These are phyloP conservation scores for Nephrotoma flavescens DNA, from an alignment of 2,888 invertebrate genomes.

Conservation along the genomic window DNA sequence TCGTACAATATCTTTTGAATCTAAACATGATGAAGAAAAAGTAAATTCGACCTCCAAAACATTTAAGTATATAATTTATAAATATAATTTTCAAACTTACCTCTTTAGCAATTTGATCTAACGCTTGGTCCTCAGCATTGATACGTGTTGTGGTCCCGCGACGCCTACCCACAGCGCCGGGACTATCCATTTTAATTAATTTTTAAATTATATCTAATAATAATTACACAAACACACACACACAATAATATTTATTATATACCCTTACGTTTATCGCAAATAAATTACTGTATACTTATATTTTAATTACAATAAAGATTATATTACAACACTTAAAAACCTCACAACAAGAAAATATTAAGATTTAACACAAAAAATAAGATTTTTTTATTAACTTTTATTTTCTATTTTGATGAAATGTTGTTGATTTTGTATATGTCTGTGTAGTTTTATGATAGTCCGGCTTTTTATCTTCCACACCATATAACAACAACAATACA, in stretches of 20 bases:
- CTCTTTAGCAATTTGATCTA: constrained; percentile 95
- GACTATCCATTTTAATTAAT: constrained; percentile 24
- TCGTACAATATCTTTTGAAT: not conserved
- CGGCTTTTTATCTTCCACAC: not conserved
- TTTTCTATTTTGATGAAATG: not conserved
- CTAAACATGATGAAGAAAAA: not conserved
- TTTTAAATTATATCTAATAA: not conserved
- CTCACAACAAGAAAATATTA: not conserved
- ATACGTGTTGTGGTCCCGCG: constrained; percentile 72
- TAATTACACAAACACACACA: not conserved
- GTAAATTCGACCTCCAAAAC: not conserved
- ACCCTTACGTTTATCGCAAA: not conserved
- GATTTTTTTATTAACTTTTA: not conserved
- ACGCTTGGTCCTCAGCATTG: constrained; percentile 88
- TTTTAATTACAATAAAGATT: not conserved
- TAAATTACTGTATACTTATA: not conserved
- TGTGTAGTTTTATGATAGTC: not conserved
- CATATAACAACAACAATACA: not conserved
- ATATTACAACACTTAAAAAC: not conserved
- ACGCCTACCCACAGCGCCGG: constrained; percentile 42
- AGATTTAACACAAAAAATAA: not conserved
- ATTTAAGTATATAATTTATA: not conserved
- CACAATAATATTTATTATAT: not conserved
- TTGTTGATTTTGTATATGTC: not conserved
- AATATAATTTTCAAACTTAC: constrained; percentile 37